Conservation (phyloP, 2,797 vertebrate species). For the Coranthus polyacanthus region DNA sequence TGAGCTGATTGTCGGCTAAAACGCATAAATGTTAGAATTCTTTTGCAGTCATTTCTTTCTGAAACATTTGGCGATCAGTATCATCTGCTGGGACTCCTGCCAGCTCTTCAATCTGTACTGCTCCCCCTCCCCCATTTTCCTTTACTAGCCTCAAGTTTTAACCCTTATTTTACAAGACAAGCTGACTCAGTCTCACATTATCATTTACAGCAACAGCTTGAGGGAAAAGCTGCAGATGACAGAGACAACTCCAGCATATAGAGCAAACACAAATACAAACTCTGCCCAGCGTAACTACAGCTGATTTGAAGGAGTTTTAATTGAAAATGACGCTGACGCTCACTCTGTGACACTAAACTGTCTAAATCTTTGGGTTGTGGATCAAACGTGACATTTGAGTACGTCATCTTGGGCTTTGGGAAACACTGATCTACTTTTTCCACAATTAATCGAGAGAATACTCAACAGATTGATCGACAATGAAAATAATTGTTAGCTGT, state of each 20-base stretch:
- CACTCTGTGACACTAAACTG: too few relatives aligned
- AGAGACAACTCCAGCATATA: background rate
- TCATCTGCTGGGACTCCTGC: constrained; percentile 49
- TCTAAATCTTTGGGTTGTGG: too few relatives aligned
- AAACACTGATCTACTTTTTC: too few relatives aligned
- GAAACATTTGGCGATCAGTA: constrained; percentile 38
- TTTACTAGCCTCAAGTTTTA: constrained; percentile 19
- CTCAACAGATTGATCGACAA: too few relatives aligned
- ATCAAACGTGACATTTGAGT: too few relatives aligned
- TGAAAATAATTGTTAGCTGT: too few relatives aligned
- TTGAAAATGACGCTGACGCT: too few relatives aligned
- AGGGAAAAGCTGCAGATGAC: background rate
- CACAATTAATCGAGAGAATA: too few relatives aligned
- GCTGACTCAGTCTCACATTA: constrained; percentile 30
- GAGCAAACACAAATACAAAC: constrained; percentile 8
- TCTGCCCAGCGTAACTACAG: too few relatives aligned
- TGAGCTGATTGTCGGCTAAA: constrained; percentile 33
- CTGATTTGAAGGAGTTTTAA: too few relatives aligned
- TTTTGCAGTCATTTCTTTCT: constrained; percentile 35
- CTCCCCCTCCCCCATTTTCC: background rate
- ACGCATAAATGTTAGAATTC: constrained; percentile 46
- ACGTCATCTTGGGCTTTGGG: too few relatives aligned
- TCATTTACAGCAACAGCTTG: constrained; percentile 21
- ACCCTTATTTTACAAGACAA: constrained; percentile 40
- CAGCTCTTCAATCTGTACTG: constrained; percentile 10